A percentile compares a stretch with the other conserved stretches of the same genome.
Conservation (phyloP, 2,888 invertebrate species). For the Drosophila birchii region DNA sequence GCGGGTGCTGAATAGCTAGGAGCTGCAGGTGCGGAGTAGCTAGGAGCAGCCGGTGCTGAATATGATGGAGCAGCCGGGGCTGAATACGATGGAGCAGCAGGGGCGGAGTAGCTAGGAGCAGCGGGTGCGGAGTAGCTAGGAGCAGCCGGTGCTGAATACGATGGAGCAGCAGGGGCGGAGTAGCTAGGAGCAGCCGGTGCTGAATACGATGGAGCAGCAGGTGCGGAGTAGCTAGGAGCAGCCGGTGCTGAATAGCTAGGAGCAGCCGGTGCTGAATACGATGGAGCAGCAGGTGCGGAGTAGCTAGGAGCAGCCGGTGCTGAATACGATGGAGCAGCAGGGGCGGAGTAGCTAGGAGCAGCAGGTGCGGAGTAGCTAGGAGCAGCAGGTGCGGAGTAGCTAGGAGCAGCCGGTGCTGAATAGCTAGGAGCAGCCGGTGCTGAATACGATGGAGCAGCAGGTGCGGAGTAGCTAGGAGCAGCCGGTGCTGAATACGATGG, state of each 20-base stretch:
- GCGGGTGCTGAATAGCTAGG: slow-evolving; percentile 12
- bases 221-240: slow-evolving; percentile 20
- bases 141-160: slow-evolving; percentile 38
- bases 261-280: slow-evolving; percentile 23
- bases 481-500: slow-evolving; percentile 15
- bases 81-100: slow-evolving; percentile 11
- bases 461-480: not conserved
- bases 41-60: slow-evolving; percentile 11
- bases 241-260: slow-evolving; percentile 5
- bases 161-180: slow-evolving; percentile 17
- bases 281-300: slow-evolving; percentile 12
- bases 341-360: slow-evolving; percentile 28
- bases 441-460: slow-evolving; percentile 16
- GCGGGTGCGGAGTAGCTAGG: slow-evolving; percentile 26
- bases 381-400: slow-evolving; percentile 12
- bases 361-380: slow-evolving; percentile 22
- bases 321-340: not conserved
- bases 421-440: slow-evolving; percentile 16
- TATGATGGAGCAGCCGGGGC: slow-evolving; percentile 9
- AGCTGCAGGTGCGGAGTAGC: slow-evolving; percentile 36
- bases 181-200: slow-evolving; percentile 23
- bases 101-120: slow-evolving; percentile 19
- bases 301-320: slow-evolving; percentile 12
- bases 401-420: slow-evolving; percentile 31
- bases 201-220: slow-evolving; percentile 13